phyloP scores from a whole-genome alignment of 2,113 vertebrate species.

The Pogona vitticeps region DNA sequence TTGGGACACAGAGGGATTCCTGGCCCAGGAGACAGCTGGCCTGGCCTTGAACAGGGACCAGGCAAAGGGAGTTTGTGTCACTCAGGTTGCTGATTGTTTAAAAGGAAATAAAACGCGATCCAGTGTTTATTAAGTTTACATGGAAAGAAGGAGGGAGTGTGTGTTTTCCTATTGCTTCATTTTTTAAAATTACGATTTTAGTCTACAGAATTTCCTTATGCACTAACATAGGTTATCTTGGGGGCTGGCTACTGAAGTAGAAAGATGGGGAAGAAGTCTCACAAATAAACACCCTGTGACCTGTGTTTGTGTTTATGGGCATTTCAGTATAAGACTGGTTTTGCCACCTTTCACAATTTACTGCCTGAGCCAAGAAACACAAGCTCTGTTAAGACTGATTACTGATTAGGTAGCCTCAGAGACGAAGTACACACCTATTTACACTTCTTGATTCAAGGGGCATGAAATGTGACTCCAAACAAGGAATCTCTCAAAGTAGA shows the following conservation, averaged over 20 bases:
- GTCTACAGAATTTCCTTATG: neutral
- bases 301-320: neutral
- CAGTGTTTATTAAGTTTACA: no score
- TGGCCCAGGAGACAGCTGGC: neutral
- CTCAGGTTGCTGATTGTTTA: neutral
- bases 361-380: neutral
- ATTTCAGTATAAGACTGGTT: neutral
- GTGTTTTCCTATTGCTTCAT: neutral
- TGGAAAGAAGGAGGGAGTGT: neutral
- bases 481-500: no score
- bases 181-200: neutral
- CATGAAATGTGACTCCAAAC: no score
- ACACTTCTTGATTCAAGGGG: no score
- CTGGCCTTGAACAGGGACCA: neutral
- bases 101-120: neutral
- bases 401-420: no score
- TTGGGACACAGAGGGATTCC: neutral
- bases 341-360: neutral
- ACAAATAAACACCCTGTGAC: neutral
- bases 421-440: no score
- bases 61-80: neutral
- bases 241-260: neutral
- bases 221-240: neutral
- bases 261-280: neutral
- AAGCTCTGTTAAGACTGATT: neutral